Conservation (phyloP, 2,113 vertebrate genomes). For the Alces alces region DNA sequence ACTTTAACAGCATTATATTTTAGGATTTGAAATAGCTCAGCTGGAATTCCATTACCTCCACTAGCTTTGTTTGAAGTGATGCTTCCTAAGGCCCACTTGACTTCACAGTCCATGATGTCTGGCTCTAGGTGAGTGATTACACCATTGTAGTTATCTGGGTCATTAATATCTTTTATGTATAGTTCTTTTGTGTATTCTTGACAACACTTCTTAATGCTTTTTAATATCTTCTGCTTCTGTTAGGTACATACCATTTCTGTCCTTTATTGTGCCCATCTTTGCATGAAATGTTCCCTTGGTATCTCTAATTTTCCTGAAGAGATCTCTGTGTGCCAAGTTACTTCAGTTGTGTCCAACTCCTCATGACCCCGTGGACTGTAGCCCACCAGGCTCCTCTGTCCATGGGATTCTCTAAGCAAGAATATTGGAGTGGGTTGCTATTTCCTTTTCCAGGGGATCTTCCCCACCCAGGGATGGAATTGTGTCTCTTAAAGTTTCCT, state of each 20-base stretch:
- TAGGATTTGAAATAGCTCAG: not conserved
- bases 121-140: not conserved
- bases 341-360: not conserved
- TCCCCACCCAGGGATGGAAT: not conserved
- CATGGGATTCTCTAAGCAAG: not conserved
- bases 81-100: not conserved
- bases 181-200: not conserved
- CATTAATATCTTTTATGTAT: not conserved
- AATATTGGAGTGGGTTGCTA: not conserved
- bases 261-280: not conserved
- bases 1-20: not conserved
- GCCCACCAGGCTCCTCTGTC: not conserved
- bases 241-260: not conserved
- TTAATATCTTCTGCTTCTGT: not conserved
- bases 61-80: not conserved
- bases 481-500: not conserved
- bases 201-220: accelerated
- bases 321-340: not conserved
- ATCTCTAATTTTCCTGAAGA: not conserved
- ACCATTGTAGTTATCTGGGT: not conserved
- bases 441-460: not conserved
- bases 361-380: not conserved
- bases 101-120: not conserved
- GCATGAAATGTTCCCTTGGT: not conserved
- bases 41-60: not conserved